These are phyloP conservation scores for Anastrepha ludens DNA, from an alignment of 1,140 invertebrate species.

Conservation along the genomic window DNA sequence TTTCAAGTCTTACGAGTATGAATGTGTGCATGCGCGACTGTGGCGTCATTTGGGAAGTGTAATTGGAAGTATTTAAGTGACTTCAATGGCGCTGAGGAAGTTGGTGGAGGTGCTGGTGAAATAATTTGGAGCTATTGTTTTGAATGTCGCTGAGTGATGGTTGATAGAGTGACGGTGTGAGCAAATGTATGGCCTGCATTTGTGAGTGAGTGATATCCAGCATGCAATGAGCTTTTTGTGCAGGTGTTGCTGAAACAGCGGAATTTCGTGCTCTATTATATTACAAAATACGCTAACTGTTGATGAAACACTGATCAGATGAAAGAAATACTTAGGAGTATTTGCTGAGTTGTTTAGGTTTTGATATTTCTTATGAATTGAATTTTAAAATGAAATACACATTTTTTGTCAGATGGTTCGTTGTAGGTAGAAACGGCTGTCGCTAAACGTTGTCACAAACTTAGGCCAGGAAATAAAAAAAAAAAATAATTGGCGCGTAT, in stretches of 20 bases:
- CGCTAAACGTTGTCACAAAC: no score
- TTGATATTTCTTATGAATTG: no score
- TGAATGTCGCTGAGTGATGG: background rate
- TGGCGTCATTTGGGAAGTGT: background rate
- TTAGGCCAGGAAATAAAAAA: no score
- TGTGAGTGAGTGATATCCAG: no score
- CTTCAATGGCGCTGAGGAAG: background rate
- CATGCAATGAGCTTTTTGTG: background rate
- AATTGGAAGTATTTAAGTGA: background rate
- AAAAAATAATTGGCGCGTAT: no score
- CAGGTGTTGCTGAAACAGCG: background rate
- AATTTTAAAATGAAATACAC: no score
- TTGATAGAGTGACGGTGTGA: background rate
- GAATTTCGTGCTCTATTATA: background rate
- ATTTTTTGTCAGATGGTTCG: no score
- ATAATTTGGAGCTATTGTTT: slow-evolving; percentile 28
- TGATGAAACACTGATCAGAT: no score
- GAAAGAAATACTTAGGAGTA: no score
- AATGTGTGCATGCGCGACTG: background rate
- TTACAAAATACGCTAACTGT: no score
- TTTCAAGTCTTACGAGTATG: background rate
- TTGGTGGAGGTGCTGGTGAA: background rate
- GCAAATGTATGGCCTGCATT: background rate
- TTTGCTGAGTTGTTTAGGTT: no score
- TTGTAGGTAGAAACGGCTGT: no score